A percentile compares a stretch with the other conserved stretches of the same genome.
Conservation (phyloP, 2,797 vertebrate genomes). For the Bryconaethiops microstoma region DNA sequence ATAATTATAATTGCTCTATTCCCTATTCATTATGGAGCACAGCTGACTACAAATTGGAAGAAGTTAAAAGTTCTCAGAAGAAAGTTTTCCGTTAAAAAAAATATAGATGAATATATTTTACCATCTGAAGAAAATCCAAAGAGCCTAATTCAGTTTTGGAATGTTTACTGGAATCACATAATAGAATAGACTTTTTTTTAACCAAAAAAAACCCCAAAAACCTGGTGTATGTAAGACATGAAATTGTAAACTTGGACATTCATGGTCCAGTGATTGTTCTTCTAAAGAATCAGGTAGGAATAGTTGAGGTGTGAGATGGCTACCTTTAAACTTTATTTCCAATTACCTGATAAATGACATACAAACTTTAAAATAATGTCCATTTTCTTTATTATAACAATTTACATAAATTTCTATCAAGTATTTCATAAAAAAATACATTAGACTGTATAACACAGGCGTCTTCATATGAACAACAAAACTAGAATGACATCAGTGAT, state of each 20-base stretch:
- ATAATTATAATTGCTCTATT: background rate
- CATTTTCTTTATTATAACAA: slow-evolving; percentile 28
- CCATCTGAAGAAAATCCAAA: no score
- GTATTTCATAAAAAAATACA: slow-evolving; percentile 4
- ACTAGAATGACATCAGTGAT: background rate
- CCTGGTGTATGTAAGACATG: no score
- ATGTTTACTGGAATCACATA: no score
- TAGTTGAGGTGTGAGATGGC: background rate
- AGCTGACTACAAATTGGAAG: background rate
- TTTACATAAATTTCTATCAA: background rate
- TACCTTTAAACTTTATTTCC: background rate
- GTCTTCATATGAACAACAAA: background rate
- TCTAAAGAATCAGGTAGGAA: no score
- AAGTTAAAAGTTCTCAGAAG: no score
- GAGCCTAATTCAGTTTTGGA: no score
- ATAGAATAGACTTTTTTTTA: no score
- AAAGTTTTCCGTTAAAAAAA: no score
- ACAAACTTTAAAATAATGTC: background rate
- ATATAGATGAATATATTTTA: background rate
- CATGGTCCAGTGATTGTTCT: no score
- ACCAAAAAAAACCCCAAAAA: no score
- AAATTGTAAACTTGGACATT: no score
- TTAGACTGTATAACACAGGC: background rate
- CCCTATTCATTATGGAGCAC: background rate
- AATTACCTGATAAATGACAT: background rate